These are phyloP conservation scores for Callaeas wilsoni DNA, from an alignment of 2,113 vertebrate species.

Conservation along the genomic window DNA sequence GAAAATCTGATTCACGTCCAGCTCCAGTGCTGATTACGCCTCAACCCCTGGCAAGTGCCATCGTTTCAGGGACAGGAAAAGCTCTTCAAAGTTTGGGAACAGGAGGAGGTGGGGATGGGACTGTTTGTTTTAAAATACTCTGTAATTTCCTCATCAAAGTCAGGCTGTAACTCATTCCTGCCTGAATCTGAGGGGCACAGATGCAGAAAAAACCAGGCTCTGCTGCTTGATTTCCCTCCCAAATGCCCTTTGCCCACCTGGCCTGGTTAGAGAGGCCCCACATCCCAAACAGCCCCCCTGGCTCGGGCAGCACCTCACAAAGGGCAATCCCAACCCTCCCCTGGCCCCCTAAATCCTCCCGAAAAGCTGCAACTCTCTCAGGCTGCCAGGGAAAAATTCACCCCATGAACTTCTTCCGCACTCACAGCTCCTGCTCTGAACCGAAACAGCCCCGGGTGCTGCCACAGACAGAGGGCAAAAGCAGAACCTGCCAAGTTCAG, in stretches of 20 bases:
- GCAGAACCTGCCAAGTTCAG: background rate
- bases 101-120: background rate
- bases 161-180: background rate
- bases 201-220: background rate
- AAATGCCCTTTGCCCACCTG: background rate
- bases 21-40: background rate
- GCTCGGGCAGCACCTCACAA: background rate
- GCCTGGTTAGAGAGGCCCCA: background rate
- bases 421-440: background rate
- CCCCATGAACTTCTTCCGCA: background rate
- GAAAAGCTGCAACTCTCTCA: rapidly evolving
- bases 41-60: background rate
- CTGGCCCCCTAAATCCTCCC: background rate
- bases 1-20: background rate
- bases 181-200: background rate
- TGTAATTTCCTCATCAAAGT: background rate
- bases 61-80: background rate
- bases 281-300: rapidly evolving
- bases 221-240: background rate
- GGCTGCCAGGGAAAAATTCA: background rate
- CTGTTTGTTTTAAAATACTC: background rate
- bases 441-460: background rate
- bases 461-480: rapidly evolving
- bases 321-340: background rate
- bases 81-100: background rate